Evolutionary conservation across 2,888 invertebrate genomes (phyloP), one percentile per base, ranked within the genome.

Genomic region (Tricholauxania praeusta): DNA sequence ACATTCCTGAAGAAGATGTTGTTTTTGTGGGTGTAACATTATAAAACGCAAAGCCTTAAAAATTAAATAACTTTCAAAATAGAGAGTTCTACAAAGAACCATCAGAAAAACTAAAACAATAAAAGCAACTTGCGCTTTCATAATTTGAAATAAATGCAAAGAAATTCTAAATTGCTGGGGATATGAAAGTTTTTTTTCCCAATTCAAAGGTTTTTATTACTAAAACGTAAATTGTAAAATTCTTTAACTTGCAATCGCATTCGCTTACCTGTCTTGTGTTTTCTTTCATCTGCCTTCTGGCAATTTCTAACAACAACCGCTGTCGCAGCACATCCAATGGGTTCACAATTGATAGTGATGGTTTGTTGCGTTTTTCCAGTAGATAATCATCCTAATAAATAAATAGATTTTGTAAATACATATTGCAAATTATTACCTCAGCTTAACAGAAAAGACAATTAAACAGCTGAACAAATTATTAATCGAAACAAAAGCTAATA

Each of bases 241-340:
- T 17, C 7, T 12, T 53, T 5, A 53, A 17, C 2, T 3, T 53
- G 19, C 19, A 17, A 19, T 17, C 22, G 32, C 48, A 57, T 28
- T 51, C 62, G 72, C 81, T 84, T 81, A 91, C 91, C 84, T 93
- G 92, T 82, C 90, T 90, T 82, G 90, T 91, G 78, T 92, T 91
- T 83, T 94, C 93, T 79, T 92, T 90, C 89, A 93, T 93, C 89
- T 94, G 93, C 86, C 94, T 92, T 82, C 96, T 91, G 17, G 94
- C 94, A 79, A 95, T 92, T 88, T 96, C 95, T 79, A 95, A 88
- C 77, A 95, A 87, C 64, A 95, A 90, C 82, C 95, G 90, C 85
- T 95, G 93, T 77, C 96, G 91, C 60, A 96, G 89, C 66, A 96
- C 95, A 86, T 96, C 96, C 90, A 96, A 89, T 1, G 96, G 94